Base-by-base conservation (phyloP, 2,113 vertebrate genomes). In the Xenopus borealis region DNA sequence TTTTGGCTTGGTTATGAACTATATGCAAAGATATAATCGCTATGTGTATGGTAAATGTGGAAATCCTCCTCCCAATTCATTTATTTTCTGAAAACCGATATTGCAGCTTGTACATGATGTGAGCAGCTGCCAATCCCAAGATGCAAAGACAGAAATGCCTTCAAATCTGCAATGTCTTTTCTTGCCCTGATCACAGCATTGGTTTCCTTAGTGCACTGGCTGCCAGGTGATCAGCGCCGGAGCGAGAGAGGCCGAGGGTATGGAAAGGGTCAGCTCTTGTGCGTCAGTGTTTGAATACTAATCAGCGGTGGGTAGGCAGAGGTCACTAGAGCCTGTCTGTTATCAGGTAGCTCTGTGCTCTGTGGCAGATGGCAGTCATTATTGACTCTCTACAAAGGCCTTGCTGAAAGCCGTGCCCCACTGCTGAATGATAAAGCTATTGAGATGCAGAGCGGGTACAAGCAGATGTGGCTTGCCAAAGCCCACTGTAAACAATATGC, bases 361-460 rank as follows among this genome's bases (percentile, higher is more conserved):
- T 57, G 85, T 90, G 89, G 89, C 91, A 93, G 89, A 92, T 93
- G 92, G 91, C 90, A 89, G 87, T 86, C 90, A 93, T 93, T 92
- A 93, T 90, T 87, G 83, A 85, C 86, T 86, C 80, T 86, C 87
- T 86, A 89, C 89, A 92, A 91, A 91, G 88, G 89, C 90, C 89
- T 87, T 80, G 82, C 75, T 81, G 83, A 80, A 85, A 83, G 88
- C 85, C 87, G 62, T 85, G 86, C 88, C 81, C 81, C 0, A 82
- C 72, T 58, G 83, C 86, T 80, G 83, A 84, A 78, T 89, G 89
- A 92, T 92, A 30, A 88, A 91, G 89, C 83, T 80, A 93, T 92
- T 93, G 91, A 92, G 90, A 93, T 93, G 92, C 92, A 33, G 85
- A 66, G 86, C 88, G 83, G 88, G 84, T 79, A 83, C 88, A 76